Evolutionary conservation across 2,888 invertebrate species (phyloP), one percentile per base, ranked within the genome.

Genomic region (Tyria jacobaeae): DNA sequence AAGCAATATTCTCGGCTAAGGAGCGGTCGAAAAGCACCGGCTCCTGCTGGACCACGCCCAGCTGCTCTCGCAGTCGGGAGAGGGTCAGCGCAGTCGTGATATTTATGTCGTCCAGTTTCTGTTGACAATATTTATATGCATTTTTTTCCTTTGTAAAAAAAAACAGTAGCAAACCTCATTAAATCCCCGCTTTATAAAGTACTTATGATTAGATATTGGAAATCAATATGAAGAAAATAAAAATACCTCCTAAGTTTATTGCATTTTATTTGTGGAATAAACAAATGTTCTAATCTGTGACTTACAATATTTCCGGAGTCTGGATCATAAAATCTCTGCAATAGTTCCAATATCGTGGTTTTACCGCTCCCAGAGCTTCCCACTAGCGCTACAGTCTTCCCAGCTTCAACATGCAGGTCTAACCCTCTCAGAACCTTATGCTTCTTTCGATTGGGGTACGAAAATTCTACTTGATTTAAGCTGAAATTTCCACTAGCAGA

Each of bases 11-110:
- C 82, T 98, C 97, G 0, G 95, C 96, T 55, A 98, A 96, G 34
- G 96, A 96, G 61, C 96, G 95, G 83, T 97, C 97, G 88, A 98
- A 98, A 1, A 98, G 94, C 14, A 97, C 96, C 0, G 97, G 98
- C 79, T 98, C 98, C 87, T 98, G 98, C 3, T 97, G 97, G 2
- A 98, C 96, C 47, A 98, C 95, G 1, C 97, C 97, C 63, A 98
- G 92, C 82, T 97, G 96, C 6, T 95, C 94, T 44, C 98, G 94
- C 37, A 97, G 88, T 64, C 95, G 95, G 0, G 95, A 92, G 31
- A 97, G 84, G 14, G 97, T 96, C 66, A 97, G 87, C 5, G 89
- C 83, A 0, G 85, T 83, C 27, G 94, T 91, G 37, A 7, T 37
- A 37, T 52, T 37, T 7, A 24, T 1, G 2, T 15, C 52, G 37